Conservation (phyloP, 2,888 invertebrate genomes). For the Parnassius smintheus region DNA sequence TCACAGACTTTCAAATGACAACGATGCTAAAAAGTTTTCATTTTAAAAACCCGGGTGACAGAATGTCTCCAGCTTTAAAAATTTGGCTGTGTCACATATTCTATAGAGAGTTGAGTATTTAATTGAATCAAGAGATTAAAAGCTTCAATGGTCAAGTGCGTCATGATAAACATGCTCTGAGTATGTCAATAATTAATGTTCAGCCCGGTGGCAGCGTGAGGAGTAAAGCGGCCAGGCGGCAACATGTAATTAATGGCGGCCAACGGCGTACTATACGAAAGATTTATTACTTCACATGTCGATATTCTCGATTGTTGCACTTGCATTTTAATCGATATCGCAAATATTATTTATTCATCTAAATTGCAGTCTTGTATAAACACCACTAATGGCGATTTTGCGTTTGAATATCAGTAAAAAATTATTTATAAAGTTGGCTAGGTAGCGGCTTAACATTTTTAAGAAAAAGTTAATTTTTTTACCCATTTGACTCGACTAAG, state of each 20-base stretch:
- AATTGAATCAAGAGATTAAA: not conserved
- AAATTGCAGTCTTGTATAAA: not conserved
- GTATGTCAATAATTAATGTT: slow-evolving; percentile 4
- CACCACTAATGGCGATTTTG: not conserved
- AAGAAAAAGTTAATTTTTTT: no score
- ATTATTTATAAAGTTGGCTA: no score
- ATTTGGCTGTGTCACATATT: no score
- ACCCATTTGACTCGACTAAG: no score
- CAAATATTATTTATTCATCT: slow-evolving; percentile 7
- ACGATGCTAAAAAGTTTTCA: no score
- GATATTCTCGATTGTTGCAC: not conserved
- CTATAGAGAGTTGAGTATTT: no score
- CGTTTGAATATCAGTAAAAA: no score
- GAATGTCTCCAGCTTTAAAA: no score
- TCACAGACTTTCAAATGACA: no score
- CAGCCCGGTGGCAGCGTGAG: not conserved
- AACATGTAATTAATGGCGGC: slow-evolving; percentile 7
- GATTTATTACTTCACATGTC: slow-evolving; percentile 5
- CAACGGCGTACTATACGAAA: not conserved
- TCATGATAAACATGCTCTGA: slow-evolving; percentile 9
- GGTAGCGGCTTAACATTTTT: no score
- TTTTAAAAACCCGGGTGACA: no score
- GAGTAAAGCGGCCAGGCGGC: slow-evolving; percentile 3
- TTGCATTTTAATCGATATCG: slow-evolving; percentile 5
- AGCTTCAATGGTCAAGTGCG: not conserved